A percentile compares a stretch with the other conserved stretches of the same genome.
Conservation (phyloP, 2,113 vertebrate genomes). For the Chitala chitala region DNA sequence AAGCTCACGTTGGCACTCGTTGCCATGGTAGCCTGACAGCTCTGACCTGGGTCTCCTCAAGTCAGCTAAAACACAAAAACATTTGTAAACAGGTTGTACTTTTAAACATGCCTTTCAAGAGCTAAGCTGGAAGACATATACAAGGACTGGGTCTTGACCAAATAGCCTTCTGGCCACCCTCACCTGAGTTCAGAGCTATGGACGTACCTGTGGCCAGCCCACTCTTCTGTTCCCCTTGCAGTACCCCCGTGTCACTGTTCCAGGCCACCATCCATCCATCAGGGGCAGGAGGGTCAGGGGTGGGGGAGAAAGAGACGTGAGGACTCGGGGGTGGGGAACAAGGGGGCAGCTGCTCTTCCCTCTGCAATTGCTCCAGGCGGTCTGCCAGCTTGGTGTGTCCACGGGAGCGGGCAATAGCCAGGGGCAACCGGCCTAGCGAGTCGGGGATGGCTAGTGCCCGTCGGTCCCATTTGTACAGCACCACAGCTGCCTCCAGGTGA, state of each 20-base stretch:
- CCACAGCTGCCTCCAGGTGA: slow-evolving; percentile 83
- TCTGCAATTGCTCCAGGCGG: slow-evolving; percentile 87
- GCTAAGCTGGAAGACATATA: too few relatives aligned
- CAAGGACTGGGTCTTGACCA: too few relatives aligned
- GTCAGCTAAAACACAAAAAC: slow-evolving; percentile 54
- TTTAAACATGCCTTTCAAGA: too few relatives aligned
- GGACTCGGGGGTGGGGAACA: slow-evolving; percentile 37
- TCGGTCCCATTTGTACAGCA: slow-evolving; percentile 94
- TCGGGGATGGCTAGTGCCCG: slow-evolving; percentile 91
- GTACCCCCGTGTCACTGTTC: slow-evolving; percentile 61
- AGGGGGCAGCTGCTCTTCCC: slow-evolving; percentile 66
- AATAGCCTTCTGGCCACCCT: background rate
- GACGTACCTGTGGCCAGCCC: slow-evolving; percentile 65
- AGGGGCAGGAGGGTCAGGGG: slow-evolving; percentile 57
- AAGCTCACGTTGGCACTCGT: slow-evolving; percentile 77
- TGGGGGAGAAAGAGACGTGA: slow-evolving; percentile 65
- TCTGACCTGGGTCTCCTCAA: slow-evolving; percentile 82
- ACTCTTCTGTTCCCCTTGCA: slow-evolving; percentile 72
- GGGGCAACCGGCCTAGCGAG: slow-evolving; percentile 84
- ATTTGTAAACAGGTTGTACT: too few relatives aligned
- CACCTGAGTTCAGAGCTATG: slow-evolving; percentile 74
- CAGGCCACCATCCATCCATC: slow-evolving; percentile 83
- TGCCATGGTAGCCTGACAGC: slow-evolving; percentile 77
- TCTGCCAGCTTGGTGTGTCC: slow-evolving; percentile 91
- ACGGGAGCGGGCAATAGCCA: slow-evolving; percentile 87